Conservation (phyloP, 2,888 invertebrate genomes). For the Escarpia spicata region DNA sequence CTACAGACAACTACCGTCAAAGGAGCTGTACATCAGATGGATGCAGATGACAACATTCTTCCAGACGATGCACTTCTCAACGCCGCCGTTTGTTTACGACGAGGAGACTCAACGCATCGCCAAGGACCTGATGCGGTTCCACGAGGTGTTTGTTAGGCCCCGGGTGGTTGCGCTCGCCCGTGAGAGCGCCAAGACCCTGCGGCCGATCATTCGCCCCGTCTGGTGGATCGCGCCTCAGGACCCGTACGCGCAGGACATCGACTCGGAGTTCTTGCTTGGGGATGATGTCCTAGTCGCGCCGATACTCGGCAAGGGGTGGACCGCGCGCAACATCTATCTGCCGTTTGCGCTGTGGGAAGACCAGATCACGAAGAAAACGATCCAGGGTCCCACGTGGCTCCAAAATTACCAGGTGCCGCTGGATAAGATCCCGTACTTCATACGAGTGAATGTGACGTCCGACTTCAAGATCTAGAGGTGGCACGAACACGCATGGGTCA, state of each 20-base stretch:
- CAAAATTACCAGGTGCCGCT: slow-evolving; percentile 29
- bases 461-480: background rate
- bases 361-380: background rate
- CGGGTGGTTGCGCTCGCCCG: slow-evolving; percentile 26
- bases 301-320: slow-evolving; percentile 71
- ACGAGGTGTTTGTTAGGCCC: slow-evolving; percentile 28
- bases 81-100: slow-evolving; percentile 66
- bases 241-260: slow-evolving; percentile 80
- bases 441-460: background rate
- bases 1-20: slow-evolving; percentile 47
- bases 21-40: slow-evolving; percentile 79
- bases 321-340: slow-evolving; percentile 84
- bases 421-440: slow-evolving; percentile 33
- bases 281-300: slow-evolving; percentile 61
- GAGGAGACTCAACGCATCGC: slow-evolving; percentile 48
- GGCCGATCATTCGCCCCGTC: slow-evolving; percentile 85
- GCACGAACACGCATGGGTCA: background rate
- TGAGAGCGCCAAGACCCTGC: slow-evolving; percentile 33
- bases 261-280: slow-evolving; percentile 70
- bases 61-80: slow-evolving; percentile 88
- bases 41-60: slow-evolving; percentile 86
- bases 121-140: slow-evolving; percentile 36
- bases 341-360: slow-evolving; percentile 76
- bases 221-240: slow-evolving; percentile 86
- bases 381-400: slow-evolving; percentile 34